Conservation (phyloP, 2,113 vertebrate species). For the Falcunculus frontatus region DNA sequence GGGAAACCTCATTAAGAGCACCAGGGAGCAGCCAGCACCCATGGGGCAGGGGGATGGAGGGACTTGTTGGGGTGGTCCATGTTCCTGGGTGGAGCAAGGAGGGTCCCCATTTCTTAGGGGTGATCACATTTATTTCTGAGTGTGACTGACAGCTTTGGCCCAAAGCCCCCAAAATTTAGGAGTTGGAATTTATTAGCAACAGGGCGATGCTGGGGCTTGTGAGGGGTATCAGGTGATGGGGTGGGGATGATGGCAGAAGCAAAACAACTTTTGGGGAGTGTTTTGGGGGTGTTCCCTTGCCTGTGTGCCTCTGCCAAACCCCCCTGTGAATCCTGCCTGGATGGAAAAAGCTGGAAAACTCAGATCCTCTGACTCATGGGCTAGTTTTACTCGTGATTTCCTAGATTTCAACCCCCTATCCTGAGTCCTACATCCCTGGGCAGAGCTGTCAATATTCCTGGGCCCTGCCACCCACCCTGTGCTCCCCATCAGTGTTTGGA, state of each 20-base stretch:
- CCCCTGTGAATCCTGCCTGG: not conserved
- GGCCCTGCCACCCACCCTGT: not conserved
- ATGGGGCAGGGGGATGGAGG: fast-evolving
- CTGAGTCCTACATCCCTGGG: not conserved
- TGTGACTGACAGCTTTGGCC: not conserved
- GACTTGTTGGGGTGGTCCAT: fast-evolving
- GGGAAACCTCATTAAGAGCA: not conserved
- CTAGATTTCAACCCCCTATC: not conserved
- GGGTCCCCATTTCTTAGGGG: not conserved
- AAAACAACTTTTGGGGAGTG: not conserved
- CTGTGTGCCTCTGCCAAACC: not conserved
- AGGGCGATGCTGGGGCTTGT: not conserved
- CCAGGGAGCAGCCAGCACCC: not conserved
- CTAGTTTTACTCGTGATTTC: not conserved
- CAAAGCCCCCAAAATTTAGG: not conserved
- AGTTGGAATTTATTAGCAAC: fast-evolving
- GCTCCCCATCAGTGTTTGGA: not conserved
- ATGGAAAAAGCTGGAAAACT: not conserved
- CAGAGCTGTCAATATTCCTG: not conserved
- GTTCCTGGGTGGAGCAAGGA: not conserved
- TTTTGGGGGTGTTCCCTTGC: not conserved
- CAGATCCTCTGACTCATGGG: fast-evolving
- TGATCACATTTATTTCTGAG: not conserved
- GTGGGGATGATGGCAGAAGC: not conserved
- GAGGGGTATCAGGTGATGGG: not conserved